Evolutionary conservation across 2,797 vertebrate species (phyloP), one percentile per base, ranked within the genome.

Genomic region (Otolemur crassicaudatus): DNA sequence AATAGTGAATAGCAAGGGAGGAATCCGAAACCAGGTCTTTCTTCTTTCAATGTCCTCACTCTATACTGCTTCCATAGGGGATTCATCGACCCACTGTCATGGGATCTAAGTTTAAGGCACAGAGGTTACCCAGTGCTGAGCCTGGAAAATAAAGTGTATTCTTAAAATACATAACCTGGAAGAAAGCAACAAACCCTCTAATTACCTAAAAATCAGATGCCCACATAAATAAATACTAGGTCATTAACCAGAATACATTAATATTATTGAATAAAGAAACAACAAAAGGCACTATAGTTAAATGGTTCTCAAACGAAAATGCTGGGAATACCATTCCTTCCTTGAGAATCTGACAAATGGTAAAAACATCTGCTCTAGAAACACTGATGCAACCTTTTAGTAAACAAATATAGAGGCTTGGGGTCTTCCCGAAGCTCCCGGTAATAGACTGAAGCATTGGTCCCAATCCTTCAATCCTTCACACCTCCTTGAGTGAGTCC

Each of bases 241-340:
- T 85, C 19, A 86, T 85, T 88, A 91, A 95, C 53, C 65, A 23
- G 16, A 2, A 2, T 69, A 69, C 27, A 60, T 60, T 91, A 77
- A 94, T 73, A 40, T 40, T 87, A 4, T 37, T 94, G 60, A 95
- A 63, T 83, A 10, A 88, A 85, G 7, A 82, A 77, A 91, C 16
- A 84, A 84, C 34, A 77, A 22, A 85, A 91, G 20, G 3, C 6
- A 11, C 43, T 73, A 53, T 4, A 90, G 8, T 81, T 81, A 79
- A 91, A 29, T 43, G 25, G 17, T 92, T 85, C 37, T 79, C 58
- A 92, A 63, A 77, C 81, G 19, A 7, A 76, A 96, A 94, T 87
- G 1, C 12, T 22, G 90, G 29, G 25, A 90, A 84, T 94, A 3
- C 31, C 7, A 7, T 94, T 70, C 4, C 7, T 12, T 56, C 61